Evolutionary conservation across 2,113 vertebrate species (phyloP), one percentile per base, ranked within the genome.

Genomic region (Uria lomvia): DNA sequence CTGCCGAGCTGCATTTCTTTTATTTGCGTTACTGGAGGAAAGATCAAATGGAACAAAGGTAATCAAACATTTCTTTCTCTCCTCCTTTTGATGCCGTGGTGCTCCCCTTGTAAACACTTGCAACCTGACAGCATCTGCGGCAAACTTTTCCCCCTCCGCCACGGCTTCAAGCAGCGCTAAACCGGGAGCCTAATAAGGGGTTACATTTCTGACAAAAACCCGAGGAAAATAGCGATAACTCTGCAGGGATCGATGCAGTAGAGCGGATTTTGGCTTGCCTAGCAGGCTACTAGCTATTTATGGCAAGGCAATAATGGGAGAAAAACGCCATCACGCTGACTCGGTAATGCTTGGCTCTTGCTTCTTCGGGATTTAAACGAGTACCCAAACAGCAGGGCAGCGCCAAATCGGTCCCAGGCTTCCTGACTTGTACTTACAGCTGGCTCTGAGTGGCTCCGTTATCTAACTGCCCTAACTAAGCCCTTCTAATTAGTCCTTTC

Each of bases 311-410:
- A 43, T 83, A 80, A 90, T 38, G 38, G 59, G 49, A 92, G 43
- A 38, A 78, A 68, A 92, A 63, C 2, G 2, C 38, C n/a, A 23
- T 68, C 94, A 66, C 5, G 34, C 88, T 80, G 88, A 77, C 71
- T 40, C 34, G 67, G 63, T 82, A 90, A 62, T 47, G 49, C 50
- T 79, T 72, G 58, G 45, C 42, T 92, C 49, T 83, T 71, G 26
- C 40, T 93, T 96, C 67, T 81, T 65, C 10, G 8, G 45, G 70
- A 68, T 90, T 79, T 85, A 81, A 93, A 90, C n/a, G 27, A 92
- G 63, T 50, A 23, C 36, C 56, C 68, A 83, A 77, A 59, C 59
- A 40, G 38, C 71, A 66, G 82, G 93, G 20, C 81, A 88, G 50
- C 7, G 5, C 2, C 1, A 45, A 76, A 55, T 14, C 67, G 3